Percentiles rank a stretch among this genome's conserved stretches.
Conservation (phyloP, 2,888 invertebrate genomes). For the Xestia ashworthii region DNA sequence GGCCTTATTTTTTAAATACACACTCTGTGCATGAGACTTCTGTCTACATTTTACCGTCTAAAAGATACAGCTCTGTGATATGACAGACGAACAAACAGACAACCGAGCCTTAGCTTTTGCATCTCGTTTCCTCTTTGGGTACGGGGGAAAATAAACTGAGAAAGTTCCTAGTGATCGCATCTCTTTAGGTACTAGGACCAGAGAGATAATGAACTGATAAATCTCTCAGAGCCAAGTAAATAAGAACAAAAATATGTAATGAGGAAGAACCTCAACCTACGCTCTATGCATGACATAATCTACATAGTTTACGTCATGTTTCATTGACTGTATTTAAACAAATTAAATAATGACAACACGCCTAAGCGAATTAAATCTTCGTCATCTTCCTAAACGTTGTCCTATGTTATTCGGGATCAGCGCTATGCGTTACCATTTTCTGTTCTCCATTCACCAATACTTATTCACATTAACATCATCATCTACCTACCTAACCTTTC, state of each 20-base stretch:
- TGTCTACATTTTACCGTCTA: not conserved
- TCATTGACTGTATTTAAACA: conserved; percentile 2
- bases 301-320: conserved; percentile 12
- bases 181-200: too few species aligned
- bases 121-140: not conserved
- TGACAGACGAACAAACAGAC: not conserved
- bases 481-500: too few species aligned
- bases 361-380: not conserved
- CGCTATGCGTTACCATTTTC: not conserved
- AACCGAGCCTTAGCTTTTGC: not conserved
- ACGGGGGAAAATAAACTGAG: not conserved
- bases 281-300: conserved; percentile 4
- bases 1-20: not conserved
- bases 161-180: too few species aligned
- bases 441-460: not conserved
- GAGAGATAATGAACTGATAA: not conserved
- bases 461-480: too few species aligned
- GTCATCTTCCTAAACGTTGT: not conserved
- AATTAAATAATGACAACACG: conserved; percentile 9
- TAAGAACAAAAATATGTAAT: not conserved
- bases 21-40: not conserved
- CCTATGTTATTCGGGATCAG: not conserved
- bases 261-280: not conserved
- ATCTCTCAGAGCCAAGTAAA: not conserved
- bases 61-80: not conserved